Base-by-base conservation (phyloP, 2,888 invertebrate genomes). In the Mamestra brassicae region DNA sequence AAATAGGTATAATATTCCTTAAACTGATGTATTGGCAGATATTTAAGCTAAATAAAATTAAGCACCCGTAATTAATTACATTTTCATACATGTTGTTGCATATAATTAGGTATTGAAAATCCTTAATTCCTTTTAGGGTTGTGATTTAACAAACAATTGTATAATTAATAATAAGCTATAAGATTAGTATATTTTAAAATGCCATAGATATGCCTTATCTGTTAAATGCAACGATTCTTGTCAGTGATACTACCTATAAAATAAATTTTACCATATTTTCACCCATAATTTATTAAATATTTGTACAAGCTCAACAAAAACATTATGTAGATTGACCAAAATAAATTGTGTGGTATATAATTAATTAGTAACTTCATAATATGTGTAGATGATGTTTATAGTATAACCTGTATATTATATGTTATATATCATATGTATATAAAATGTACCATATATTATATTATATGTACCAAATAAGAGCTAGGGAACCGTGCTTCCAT, bases 401-500 rank as follows among this genome's bases (percentile, higher is more conserved):
- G 4, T 45, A 26, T 45, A 6, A 62, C 61, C 13, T 62, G 57
- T 17, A 58, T 34, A 10, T 34, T 13, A 52, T 15, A 60, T 42
- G 34, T 34, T 3, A 11, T 26, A 26, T 26, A 26, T 26, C 26
- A 26, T 26, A 26, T 26, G 26, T 26, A 26, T 26, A 26, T 26
- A 26, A 26, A 26, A 26, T 26, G 26, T 26, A 26, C 26, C 26
- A 26, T 34, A 2, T 36, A 42, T 50, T 47, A 13, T 60, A 34
- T 61, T 60, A 52, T 15, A 15, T 6, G 26, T 26, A 26, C 26
- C 50, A 8, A 45, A 71, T 4, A 64, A 74, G 34, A 57, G 38
- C 45, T 66, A 66, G 8, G 15, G 0, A 45, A 64, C 64, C n/a
- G 80, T 74, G 78, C 78, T 78, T 78, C 75, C 80, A 75, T 57